Evolutionary conservation across 2,113 vertebrate species (phyloP), one percentile per base, ranked within the genome.

Genomic region (Syrrhaptes paradoxus): DNA sequence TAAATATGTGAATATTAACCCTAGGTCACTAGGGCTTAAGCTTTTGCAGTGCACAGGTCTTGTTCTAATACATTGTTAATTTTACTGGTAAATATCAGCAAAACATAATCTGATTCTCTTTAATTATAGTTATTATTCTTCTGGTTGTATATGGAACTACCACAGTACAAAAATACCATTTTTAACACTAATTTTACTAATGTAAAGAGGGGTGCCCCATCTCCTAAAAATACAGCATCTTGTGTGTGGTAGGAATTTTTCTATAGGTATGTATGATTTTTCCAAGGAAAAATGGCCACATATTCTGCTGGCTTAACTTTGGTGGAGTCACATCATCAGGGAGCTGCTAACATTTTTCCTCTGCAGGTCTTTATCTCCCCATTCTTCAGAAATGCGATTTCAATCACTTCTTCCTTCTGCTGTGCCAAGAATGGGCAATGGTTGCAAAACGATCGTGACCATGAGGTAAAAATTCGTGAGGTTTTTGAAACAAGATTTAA

Each of bases 1-100:
- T 94, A 93, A 97, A 96, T 92, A 65, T 43, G 65, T 31, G 13
- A 75, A 81, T 76, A 81, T 95, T 95, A 89, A 94, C 76, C 89
- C 90, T 10, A 2, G 78, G 81, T 90, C 94, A 88, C 78, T 43
- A 46, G 68, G 59, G 82, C 62, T 74, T 61, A 74, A 85, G 55
- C 87, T 95, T 93, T 96, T 89, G 77, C 84, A 43, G 41, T 22
- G 8, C 32, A 22, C n/a, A 67, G 22, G 31, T 68, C 45, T 89
- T 75, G 52, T 61, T 89, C 65, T 74, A 92, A 72, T 55, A 17
- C 36, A 43, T 34, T 5, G 3, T 26, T 87, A 68, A 90, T 92
- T 93, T 86, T 73, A 58, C 41, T 73, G 36, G 29, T 26, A 84
- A 77, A 72, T 34, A 70, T 24, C 28, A 87, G 52, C 16, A 93